Base-by-base conservation (phyloP, 2,113 vertebrate species). In the Grantiella picta region DNA sequence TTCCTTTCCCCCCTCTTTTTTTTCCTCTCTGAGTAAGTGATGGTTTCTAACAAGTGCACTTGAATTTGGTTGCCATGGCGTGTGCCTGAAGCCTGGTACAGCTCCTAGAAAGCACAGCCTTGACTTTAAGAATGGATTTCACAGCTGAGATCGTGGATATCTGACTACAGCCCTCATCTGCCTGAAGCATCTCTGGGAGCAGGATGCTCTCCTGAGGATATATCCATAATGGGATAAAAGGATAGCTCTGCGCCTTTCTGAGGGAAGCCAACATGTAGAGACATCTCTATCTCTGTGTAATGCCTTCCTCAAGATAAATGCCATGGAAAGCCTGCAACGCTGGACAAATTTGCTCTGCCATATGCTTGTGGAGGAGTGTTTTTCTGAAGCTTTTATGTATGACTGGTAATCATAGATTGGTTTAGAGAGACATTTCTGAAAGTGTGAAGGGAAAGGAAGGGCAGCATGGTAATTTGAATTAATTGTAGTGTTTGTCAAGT, bases 361-460 rank as follows among this genome's bases (percentile, higher is more conserved):
- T 96, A 96, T 97, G 95, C 93, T 96, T 90, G 92, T 93, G 95
- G 96, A 96, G 94, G 93, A 97, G 94, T 96, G 56, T 96, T 96
- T 97, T 96, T 95, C 76, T 95, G 93, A 92, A 95, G 92, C 88
- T 92, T 95, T 93, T 94, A 12, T 96, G 86, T 96, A 52, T 92
- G 94, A 88, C 86, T 95, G 86, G 85, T 96, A 94, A 96, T 96
- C 96, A 92, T 86, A 86, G 95, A 93, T 96, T 64, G 95, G 82
- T 96, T 95, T 91, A 71, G 89, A 94, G 94, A 96, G 93, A 92
- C 94, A 38, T 95, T 96, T 93, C 82, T 90, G 88, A 86, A 96
- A 78, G 96, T 94, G 94, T 94, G 95, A 97, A 96, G 88, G 77
- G 90, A 95, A 94, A 86, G 90, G 86, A 96, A 96, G 90, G 92